These are phyloP conservation scores for Anorthoa munda DNA, from an alignment of 2,888 invertebrate species.

Conservation along the genomic window DNA sequence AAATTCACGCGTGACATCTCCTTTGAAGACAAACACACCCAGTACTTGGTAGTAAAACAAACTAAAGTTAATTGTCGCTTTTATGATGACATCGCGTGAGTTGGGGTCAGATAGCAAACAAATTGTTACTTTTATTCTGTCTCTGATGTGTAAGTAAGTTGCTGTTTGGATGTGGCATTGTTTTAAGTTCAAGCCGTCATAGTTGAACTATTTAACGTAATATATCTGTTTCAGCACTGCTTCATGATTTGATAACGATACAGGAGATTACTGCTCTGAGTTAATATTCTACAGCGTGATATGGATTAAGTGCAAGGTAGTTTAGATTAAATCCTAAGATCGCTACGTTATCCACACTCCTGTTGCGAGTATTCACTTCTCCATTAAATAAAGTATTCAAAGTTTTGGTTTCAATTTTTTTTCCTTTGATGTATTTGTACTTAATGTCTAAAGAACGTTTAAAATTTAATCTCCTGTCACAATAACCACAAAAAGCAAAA, in stretches of 20 bases:
- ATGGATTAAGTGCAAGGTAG: not conserved
- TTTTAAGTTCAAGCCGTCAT: not conserved
- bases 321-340: not conserved
- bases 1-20: constrained; percentile 80
- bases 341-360: not conserved
- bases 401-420: no score
- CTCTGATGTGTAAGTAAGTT: constrained; percentile 42
- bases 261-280: not conserved
- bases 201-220: not conserved
- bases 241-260: not conserved
- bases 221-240: not conserved
- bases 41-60: constrained; percentile 83
- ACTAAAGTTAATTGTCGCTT: constrained; percentile 87
- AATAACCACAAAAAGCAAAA: constrained; percentile 73
- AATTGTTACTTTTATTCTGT: constrained; percentile 79
- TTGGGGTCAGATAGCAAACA: constrained; percentile 81
- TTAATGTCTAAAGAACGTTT: constrained; percentile 20
- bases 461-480: constrained; percentile 42
- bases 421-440: not conserved
- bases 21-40: constrained; percentile 85
- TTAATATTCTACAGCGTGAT: not conserved
- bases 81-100: constrained; percentile 88
- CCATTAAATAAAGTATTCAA: not conserved
- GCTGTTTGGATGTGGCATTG: constrained; percentile 58
- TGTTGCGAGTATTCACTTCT: not conserved